These are phyloP conservation scores for Unio delphinus DNA, from an alignment of 2,888 invertebrate genomes.

Conservation along the genomic window DNA sequence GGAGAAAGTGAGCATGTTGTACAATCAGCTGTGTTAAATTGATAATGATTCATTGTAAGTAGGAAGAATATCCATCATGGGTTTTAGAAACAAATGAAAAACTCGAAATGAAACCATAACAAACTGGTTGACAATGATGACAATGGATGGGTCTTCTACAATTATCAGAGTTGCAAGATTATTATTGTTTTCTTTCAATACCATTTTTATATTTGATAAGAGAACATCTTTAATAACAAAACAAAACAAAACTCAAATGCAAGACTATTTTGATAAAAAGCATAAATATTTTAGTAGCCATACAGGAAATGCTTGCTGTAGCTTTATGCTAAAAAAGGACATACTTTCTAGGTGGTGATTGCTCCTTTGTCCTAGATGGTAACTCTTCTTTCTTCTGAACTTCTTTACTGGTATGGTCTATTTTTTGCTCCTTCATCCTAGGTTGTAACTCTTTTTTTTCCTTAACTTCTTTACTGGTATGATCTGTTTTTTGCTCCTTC, in stretches of 20 bases:
- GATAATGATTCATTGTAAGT: too few species aligned
- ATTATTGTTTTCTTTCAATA: constrained; percentile 24
- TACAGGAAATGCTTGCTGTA: too few species aligned
- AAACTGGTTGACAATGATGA: too few species aligned
- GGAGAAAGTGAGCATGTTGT: too few species aligned
- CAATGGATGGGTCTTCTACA: too few species aligned
- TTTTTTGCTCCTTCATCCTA: constrained; percentile 11
- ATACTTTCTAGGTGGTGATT: constrained; percentile 5
- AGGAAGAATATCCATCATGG: too few species aligned
- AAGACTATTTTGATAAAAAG: background rate
- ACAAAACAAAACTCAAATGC: too few species aligned
- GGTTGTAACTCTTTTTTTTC: constrained; percentile 12
- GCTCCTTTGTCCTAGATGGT: constrained; percentile 5
- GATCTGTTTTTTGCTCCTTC: constrained; percentile 12
- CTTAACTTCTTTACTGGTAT: constrained; percentile 7
- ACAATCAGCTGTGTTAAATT: too few species aligned
- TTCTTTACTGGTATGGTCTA: constrained; percentile 7
- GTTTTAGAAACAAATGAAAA: too few species aligned
- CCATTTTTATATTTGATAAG: constrained; percentile 3
- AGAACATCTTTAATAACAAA: constrained; percentile 1
- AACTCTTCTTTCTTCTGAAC: constrained; percentile 13
- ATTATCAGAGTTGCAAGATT: too few species aligned
- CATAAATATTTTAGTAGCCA: background rate
- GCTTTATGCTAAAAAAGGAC: too few species aligned
- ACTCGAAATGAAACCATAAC: too few species aligned